Evolutionary conservation across 1,140 invertebrate genomes (phyloP).

Genomic region (Aphis gossypii): DNA sequence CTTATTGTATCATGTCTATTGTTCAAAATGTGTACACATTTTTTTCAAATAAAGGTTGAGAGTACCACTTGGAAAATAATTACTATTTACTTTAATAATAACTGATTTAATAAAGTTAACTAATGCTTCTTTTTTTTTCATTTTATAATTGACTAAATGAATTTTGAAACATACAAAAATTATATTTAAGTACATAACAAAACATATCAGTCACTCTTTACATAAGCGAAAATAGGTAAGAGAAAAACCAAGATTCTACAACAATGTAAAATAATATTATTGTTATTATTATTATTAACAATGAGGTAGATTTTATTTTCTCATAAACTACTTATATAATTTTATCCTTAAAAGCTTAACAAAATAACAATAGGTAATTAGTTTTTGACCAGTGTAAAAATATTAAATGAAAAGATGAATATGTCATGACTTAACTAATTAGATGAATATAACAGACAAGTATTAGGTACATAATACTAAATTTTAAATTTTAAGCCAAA

Average conservation of each 20-base stretch:
- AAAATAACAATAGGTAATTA: conserved; percentile 25
- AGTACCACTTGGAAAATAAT: background rate
- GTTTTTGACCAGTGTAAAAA: background rate
- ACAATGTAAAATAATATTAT: conserved; percentile 17
- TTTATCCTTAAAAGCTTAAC: background rate
- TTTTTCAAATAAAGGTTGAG: background rate
- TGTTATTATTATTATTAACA: background rate
- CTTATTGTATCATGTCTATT: background rate
- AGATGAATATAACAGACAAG: background rate
- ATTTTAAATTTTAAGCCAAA: background rate
- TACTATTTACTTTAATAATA: background rate
- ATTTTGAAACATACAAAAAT: background rate
- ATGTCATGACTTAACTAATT: background rate
- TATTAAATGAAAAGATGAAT: background rate
- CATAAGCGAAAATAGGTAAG: background rate
- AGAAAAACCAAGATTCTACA: background rate
- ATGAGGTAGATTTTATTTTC: conserved; percentile 32
- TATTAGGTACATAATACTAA: background rate
- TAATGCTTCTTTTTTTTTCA: background rate
- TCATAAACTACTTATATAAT: conserved; percentile 12
- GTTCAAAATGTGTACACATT: background rate
- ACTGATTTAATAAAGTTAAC: background rate
- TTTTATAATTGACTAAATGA: background rate
- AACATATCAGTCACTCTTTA: background rate
- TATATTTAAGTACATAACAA: background rate